Conservation (phyloP, 1,140 invertebrate genomes). For the Protaetia brevitarsis region DNA sequence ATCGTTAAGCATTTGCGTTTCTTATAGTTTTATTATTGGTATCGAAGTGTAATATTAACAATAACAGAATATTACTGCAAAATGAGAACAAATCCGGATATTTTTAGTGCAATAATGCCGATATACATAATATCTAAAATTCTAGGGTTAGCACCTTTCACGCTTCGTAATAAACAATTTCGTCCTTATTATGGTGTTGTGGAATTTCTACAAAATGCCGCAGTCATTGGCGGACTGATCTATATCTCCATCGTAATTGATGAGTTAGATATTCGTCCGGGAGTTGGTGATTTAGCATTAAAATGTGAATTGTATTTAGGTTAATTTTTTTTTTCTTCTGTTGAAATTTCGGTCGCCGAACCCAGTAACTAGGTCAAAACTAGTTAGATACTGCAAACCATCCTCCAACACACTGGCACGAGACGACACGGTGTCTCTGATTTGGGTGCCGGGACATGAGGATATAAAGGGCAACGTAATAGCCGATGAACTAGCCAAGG, state of each 20-base stretch:
- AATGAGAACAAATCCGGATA: not conserved
- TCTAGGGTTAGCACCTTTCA: conserved; percentile 26
- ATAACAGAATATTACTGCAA: not conserved
- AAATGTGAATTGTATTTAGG: conserved; percentile 25
- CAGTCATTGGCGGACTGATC: not conserved
- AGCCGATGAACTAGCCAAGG: no score
- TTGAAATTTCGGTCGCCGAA: no score
- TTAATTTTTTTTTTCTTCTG: no score
- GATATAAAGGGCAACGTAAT: no score
- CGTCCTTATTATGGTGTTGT: not conserved
- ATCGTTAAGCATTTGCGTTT: no score
- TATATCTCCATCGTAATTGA: not conserved
- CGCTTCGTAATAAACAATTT: not conserved
- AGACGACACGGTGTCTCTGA: no score
- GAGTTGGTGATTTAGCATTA: conserved; percentile 11
- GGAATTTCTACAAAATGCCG: not conserved
- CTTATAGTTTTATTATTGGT: no score
- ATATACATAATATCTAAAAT: conserved; percentile 22
- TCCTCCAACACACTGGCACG: no score
- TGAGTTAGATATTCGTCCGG: not conserved
- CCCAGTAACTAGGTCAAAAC: no score
- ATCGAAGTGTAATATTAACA: no score
- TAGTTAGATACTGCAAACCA: no score
- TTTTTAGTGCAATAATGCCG: conserved; percentile 15
- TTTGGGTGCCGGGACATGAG: no score